Evolutionary conservation across 2,797 vertebrate species (phyloP), one percentile per base, ranked within the genome.

Genomic region (Danio kyathit): DNA sequence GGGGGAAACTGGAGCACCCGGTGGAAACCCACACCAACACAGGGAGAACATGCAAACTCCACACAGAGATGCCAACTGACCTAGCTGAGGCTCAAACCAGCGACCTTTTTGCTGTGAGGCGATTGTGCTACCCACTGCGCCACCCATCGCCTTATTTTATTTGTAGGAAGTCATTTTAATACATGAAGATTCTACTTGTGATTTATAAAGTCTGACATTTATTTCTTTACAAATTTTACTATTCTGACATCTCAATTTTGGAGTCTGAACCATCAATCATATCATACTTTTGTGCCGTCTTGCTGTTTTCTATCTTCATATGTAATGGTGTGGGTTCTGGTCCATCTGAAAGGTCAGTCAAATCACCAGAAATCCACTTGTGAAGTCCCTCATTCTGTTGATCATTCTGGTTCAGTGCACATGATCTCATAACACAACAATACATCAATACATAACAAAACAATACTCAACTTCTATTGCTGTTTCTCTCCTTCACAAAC

Each of bases 401-500:
- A 9, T 66, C 0, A 59, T 63, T 59, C 40, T 48, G n/a, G 21
- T 64, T 77, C 63, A 71, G 51, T 70, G 19, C 72, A 49, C 13
- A 5, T 21, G n/a, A 19, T 51, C 76, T 70, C 46, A 4, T 75
- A 44, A 9, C 38, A 41, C 49, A 38, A 46, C 44, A 41, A 19
- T 52, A 75, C 51, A 14, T 11, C 21, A 29, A 29, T 29, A 29
- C 29, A 29, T 29, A 29, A 29, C 29, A 29, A 29, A 29, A 29
- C 29, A 29, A 38, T n/a, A 12, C 69, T 29, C 13, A 38, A 38
- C 14, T 54, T 70, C 63, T 43, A 9, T 44, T 14, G 57, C 21
- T 46, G 59, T 49, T 52, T 78, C 29, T 59, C 61, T n/a, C 72
- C 44, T 71, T 83, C 83, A 76, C 17, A 60, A 78, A 67, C 76